Evolutionary conservation across 2,888 invertebrate species (phyloP).

Genomic region (Perizoma affinitatum): DNA sequence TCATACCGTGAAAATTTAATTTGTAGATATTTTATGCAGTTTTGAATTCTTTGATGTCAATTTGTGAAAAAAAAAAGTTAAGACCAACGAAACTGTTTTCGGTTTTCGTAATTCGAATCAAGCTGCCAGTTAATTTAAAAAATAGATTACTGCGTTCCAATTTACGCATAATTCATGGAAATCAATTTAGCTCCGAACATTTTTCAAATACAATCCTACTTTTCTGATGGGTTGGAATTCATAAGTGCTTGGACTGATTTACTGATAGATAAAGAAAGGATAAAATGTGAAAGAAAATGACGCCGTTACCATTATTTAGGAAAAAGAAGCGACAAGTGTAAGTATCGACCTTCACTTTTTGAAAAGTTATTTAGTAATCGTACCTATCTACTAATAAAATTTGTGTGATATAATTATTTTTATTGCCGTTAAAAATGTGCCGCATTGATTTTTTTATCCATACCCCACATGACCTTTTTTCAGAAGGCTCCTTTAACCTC

Average conservation of each 20-base stretch:
- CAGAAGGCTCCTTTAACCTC: too few species aligned
- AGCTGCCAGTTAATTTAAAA: slow-evolving; percentile 24
- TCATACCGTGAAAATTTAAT: too few species aligned
- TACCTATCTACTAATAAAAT: too few species aligned
- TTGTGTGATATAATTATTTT: too few species aligned
- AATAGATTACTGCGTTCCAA: slow-evolving; percentile 26
- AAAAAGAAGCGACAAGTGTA: slow-evolving; percentile 45
- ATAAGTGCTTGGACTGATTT: slow-evolving; percentile 33
- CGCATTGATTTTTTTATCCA: too few species aligned
- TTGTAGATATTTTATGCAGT: too few species aligned
- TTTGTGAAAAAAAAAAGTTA: not conserved
- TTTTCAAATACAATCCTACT: slow-evolving; percentile 37
- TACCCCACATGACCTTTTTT: too few species aligned
- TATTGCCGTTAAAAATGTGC: too few species aligned
- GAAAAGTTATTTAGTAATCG: too few species aligned
- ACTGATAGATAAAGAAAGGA: slow-evolving; percentile 19
- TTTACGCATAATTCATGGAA: slow-evolving; percentile 34
- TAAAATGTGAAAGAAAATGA: slow-evolving; percentile 45
- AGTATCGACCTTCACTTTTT: not conserved
- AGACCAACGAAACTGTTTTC: slow-evolving; percentile 17
- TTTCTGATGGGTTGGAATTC: slow-evolving; percentile 32
- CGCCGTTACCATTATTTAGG: slow-evolving; percentile 52
- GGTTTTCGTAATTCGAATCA: not conserved
- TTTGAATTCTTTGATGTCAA: too few species aligned
- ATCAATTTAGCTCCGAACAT: slow-evolving; percentile 29